Evolutionary conservation across 2,888 invertebrate genomes (phyloP), one percentile per base, ranked within the genome.

Genomic region (Xylota sylvarum): DNA sequence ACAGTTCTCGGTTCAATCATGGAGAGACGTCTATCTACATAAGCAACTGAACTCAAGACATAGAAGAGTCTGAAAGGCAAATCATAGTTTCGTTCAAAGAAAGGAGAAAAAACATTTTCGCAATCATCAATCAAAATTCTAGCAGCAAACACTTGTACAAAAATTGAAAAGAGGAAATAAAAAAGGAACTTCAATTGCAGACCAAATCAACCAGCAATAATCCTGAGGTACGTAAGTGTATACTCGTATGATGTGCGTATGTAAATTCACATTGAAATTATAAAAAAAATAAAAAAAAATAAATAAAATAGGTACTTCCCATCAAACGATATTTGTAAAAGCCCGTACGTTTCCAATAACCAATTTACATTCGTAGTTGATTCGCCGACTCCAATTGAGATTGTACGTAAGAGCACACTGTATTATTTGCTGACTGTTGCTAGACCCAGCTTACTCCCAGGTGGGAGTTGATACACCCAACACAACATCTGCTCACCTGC

Each of bases 401-500:
- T 40, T 7, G 6, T 80, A 62, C 48, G 40, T 35, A 30, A 5
- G 1, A 30, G 32, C 2, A 4, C 17, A 30, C 10, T 32, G 23
- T 19, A 62, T 62, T 43, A 19, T 37, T 2, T 23, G 19, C 19
- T 40, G 60, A 67, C 19, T n/a, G 30, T 5, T 50, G 40, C 17
- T 67, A 67, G 30, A 40, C 23, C 35, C 50, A 19, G 17, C 62
- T 14, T 55, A 35, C 52, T 37, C 67, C 50, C 62, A n/a, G 56
- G 69, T 35, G 70, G 48, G 43, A 43, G 70, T 40, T 35, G 46
- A 48, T 67, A 23, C n/a, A n/a, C n/a, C n/a, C n/a, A n/a, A n/a
- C n/a, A n/a, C 60, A 81, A 62, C 60, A 85, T 67, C 72, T 77
- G 60, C 76, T 81, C 76, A 72, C 85, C 81, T 81, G 76, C 85